A percentile compares a stretch with the other conserved stretches of the same genome.
phyloP scores from a whole-genome alignment of 2,797 vertebrate species.

The Urosaurus nigricauda region DNA sequence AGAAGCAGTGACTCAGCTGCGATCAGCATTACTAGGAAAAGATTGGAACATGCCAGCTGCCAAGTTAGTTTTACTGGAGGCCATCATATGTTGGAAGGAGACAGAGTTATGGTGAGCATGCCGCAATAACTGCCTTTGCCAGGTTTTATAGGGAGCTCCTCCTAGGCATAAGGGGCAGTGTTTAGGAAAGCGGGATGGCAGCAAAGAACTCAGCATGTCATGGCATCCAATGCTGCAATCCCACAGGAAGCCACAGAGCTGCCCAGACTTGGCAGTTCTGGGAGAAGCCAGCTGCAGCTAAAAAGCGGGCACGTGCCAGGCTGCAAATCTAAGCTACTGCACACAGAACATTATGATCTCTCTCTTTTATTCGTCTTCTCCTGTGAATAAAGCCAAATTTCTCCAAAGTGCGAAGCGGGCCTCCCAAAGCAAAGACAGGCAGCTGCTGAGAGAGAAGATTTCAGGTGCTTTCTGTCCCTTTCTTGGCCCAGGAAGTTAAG shows the following conservation, averaged over 20 bases:
- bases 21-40: constrained; percentile 12
- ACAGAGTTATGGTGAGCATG: neutral
- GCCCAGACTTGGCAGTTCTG: constrained; percentile 31
- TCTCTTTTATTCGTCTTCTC: constrained; percentile 18
- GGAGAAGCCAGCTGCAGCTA: constrained; percentile 33
- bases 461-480: neutral
- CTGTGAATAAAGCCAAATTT: constrained; percentile 35
- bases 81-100: constrained; percentile 9
- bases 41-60: constrained; percentile 11
- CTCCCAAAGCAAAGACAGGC: constrained; percentile 13
- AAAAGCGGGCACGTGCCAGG: constrained; percentile 42
- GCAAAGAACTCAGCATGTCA: neutral
- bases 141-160: constrained; percentile 12
- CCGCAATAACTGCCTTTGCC: neutral
- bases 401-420: constrained; percentile 3
- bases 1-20: constrained; percentile 38
- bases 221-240: constrained; percentile 1
- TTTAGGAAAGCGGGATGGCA: constrained; percentile 18
- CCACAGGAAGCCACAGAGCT: constrained; percentile 23
- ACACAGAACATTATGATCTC: constrained; percentile 30
- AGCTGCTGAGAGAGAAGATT: neutral
- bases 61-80: constrained; percentile 24
- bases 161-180: constrained; percentile 21
- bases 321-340: constrained; percentile 13
- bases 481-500: too few relatives aligned